Evolutionary conservation across 2,797 vertebrate genomes (phyloP).

Genomic region (Mus minutoides): DNA sequence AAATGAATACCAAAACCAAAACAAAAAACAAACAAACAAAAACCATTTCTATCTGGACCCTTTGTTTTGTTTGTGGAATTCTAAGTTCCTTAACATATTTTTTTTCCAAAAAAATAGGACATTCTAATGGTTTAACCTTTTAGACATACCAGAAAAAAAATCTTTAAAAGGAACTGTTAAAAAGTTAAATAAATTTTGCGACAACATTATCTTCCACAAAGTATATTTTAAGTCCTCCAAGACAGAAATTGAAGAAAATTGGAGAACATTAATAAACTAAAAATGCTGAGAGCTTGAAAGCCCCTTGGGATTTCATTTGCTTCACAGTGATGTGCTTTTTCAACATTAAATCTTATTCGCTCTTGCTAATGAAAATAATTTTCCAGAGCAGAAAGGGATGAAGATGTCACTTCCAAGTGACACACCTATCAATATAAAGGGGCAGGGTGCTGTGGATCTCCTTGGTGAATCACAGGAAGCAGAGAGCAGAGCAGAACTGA

Average conservation of each 20-base stretch:
- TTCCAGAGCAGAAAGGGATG: conserved; percentile 65
- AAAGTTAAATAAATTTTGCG: conserved; percentile 72
- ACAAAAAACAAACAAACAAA: too few species aligned
- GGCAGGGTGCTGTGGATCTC: neutral
- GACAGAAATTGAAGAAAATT: conserved; percentile 72
- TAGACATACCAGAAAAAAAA: conserved; percentile 45
- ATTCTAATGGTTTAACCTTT: conserved; percentile 35
- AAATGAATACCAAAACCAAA: neutral
- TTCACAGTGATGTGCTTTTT: conserved; percentile 69
- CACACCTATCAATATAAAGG: conserved; percentile 52
- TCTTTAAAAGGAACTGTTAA: conserved; percentile 71
- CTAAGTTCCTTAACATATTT: conserved; percentile 47
- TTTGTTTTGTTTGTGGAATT: conserved; percentile 49
- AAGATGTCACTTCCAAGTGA: conserved; percentile 51
- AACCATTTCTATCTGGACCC: neutral
- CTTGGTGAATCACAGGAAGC: neutral
- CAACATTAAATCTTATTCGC: conserved; percentile 54
- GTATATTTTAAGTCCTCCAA: conserved; percentile 45
- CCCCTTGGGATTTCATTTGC: conserved; percentile 48
- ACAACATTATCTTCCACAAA: conserved; percentile 56
- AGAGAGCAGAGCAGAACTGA: conserved; percentile 12
- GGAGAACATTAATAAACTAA: conserved; percentile 62
- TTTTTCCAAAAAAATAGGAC: neutral
- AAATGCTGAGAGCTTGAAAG: conserved; percentile 69
- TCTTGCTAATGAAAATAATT: conserved; percentile 73